A percentile compares a stretch with the other conserved stretches of the same genome.
These are phyloP conservation scores for Mystacides longicornis DNA, from an alignment of 2,888 invertebrate genomes.

Conservation along the genomic window DNA sequence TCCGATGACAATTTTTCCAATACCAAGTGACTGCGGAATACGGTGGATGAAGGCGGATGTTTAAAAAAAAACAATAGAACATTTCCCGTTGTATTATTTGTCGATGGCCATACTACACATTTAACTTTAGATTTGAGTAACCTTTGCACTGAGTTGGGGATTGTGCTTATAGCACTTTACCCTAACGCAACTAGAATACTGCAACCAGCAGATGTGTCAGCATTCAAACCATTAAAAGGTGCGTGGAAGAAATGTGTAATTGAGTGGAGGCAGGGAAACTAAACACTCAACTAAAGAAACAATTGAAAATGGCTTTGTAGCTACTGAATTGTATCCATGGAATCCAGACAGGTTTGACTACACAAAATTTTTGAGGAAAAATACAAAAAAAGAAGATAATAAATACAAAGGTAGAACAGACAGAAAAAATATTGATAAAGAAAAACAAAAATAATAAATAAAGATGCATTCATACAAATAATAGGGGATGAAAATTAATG, in stretches of 20 bases:
- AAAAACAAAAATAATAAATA: neutral
- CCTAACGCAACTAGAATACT: slow-evolving; percentile 2
- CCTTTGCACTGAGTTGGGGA: slow-evolving; percentile 2
- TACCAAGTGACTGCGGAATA: neutral
- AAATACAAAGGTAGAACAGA: neutral
- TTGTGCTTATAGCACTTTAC: neutral
- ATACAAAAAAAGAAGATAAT: neutral
- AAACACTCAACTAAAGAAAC: neutral
- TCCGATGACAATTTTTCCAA: neutral
- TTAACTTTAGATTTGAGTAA: neutral
- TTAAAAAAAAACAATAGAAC: neutral
- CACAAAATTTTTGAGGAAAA: slow-evolving; percentile 3
- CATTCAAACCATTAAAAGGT: slow-evolving; percentile 2
- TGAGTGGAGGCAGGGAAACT: neutral
- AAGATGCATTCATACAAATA: neutral
- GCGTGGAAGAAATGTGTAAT: slow-evolving; percentile 3
- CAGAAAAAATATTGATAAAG: neutral
- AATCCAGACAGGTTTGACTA: neutral
- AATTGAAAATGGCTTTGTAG: neutral
- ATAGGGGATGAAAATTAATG: neutral
- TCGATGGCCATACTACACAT: slow-evolving; percentile 6
- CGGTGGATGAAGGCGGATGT: slow-evolving; percentile 1
- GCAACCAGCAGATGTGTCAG: slow-evolving; percentile 1
- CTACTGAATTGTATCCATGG: slow-evolving; percentile 2
- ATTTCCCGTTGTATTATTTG: slow-evolving; percentile 1